Percentiles rank a stretch among this genome's conserved stretches.
Evolutionary conservation across 2,797 vertebrate species (phyloP).

Genomic region (Pelobates cultripes): DNA sequence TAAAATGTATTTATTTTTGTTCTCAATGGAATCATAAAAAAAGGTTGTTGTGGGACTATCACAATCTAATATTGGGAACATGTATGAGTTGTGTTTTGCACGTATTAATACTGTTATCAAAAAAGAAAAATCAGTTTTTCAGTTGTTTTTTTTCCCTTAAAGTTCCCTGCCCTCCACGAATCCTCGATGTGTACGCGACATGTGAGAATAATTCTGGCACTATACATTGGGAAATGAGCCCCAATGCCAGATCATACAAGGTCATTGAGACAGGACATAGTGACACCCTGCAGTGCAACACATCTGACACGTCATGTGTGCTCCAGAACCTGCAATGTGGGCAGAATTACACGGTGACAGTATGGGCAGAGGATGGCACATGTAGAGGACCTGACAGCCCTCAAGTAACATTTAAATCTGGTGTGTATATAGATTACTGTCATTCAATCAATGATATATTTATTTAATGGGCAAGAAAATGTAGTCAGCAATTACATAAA

Average conservation of each 20-base stretch:
- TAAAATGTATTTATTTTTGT: too few species aligned
- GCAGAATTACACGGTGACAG: slow-evolving; percentile 63
- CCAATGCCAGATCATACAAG: slow-evolving; percentile 71
- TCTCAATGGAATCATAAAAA: too few species aligned
- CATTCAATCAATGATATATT: too few species aligned
- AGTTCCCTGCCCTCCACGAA: slow-evolving; percentile 73
- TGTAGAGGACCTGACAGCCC: slow-evolving; percentile 67
- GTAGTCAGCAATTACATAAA: too few species aligned
- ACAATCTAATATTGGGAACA: too few species aligned
- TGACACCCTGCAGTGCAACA: slow-evolving; percentile 63
- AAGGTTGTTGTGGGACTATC: too few species aligned
- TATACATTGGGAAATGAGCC: slow-evolving; percentile 69
- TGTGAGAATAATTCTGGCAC: slow-evolving; percentile 70
- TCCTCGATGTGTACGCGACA: slow-evolving; percentile 60
- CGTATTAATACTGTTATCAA: too few species aligned
- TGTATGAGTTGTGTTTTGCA: too few species aligned
- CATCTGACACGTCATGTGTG: slow-evolving; percentile 63
- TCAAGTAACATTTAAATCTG: neutral
- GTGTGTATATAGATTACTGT: neutral
- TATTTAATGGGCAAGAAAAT: too few species aligned
- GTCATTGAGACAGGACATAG: slow-evolving; percentile 67
- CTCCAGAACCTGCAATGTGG: slow-evolving; percentile 71
- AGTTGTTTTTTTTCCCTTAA: neutral
- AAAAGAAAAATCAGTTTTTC: neutral
- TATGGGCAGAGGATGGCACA: slow-evolving; percentile 61